These are phyloP conservation scores for Hoplostethus atlanticus DNA, from an alignment of 2,797 vertebrate species.

Conservation along the genomic window DNA sequence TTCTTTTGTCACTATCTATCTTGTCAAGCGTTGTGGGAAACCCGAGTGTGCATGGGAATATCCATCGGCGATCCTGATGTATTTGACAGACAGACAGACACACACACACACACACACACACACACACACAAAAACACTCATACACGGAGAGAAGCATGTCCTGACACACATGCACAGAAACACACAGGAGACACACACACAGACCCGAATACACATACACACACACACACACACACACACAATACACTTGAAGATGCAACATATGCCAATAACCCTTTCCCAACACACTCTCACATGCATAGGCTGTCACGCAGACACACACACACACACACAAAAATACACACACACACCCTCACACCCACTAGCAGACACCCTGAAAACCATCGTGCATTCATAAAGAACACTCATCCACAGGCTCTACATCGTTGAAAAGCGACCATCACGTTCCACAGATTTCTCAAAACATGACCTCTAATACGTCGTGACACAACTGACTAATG, in stretches of 20 bases:
- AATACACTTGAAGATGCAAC: not conserved
- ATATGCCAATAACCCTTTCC: not conserved
- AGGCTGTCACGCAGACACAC: not conserved
- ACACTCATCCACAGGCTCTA: not conserved
- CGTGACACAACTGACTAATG: constrained; percentile 71
- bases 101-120: no score
- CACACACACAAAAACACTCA: no score
- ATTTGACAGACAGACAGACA: no score
- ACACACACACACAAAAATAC: not conserved
- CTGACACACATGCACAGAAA: no score
- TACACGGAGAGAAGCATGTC: no score
- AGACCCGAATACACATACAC: no score
- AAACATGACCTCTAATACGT: constrained; percentile 44
- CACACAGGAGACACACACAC: no score
- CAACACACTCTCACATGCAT: not conserved
- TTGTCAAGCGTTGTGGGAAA: no score
- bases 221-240: no score
- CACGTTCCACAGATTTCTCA: constrained; percentile 37
- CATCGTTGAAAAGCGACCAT: constrained; percentile 1
- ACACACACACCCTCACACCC: not conserved
- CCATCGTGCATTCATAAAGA: not conserved
- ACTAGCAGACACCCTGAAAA: constrained; percentile 2
- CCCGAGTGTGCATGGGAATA: no score
- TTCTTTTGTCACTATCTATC: no score
- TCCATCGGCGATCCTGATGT: no score